Base-by-base conservation (phyloP, 2,797 vertebrate species). In the Cynodonichthys magdalenae region DNA sequence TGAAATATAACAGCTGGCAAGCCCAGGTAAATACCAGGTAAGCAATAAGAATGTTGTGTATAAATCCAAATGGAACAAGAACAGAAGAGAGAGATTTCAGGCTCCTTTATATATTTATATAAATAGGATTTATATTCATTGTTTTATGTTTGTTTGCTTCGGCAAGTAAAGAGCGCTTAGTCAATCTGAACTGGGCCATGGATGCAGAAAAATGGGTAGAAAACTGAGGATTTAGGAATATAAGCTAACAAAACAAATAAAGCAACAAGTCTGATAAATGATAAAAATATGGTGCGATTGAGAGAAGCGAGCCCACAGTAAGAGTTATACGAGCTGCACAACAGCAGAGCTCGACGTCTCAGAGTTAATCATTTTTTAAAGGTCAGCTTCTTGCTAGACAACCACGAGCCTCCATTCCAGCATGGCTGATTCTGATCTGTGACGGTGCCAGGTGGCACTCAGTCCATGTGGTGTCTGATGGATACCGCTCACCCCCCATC, bases 321-420 rank as follows among this genome's bases (percentile, higher is more conserved):
- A 51, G 6, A 6, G 14, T 17, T 2, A 75, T 10, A 34, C 14
- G 55, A 31, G 69, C 50, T 7, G 60, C 27, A 75, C 57, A 59
- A 44, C 27, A 60, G 72, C 42, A 56, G 24, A 63, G 20, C 47
- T 45, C 41, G 46, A 39, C 51, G 42, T 65, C 75, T 53, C 69
- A 74, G 59, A 76, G 58, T 66, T 51, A 58, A 79, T 80, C 63
- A 56, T 62, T 63, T 77, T 65, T 62, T 67, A 80, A 81, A 86
- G 66, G 77, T 79, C 85, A 77, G 68, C 18, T 8, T 3, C 62
- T 63, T 36, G 58, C 55, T 10, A 54, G 44, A 74, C 52, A 44
- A 63, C 9, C 14, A 59, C 20, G 52, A 7, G 69, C 59, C 17
- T 62, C 61, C 58, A 54, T 75, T 79, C 64, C 20, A 66, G 67